These are phyloP conservation scores for Aphelenchoides bicaudatus DNA, from an alignment of 2,888 invertebrate species.

Conservation along the genomic window DNA sequence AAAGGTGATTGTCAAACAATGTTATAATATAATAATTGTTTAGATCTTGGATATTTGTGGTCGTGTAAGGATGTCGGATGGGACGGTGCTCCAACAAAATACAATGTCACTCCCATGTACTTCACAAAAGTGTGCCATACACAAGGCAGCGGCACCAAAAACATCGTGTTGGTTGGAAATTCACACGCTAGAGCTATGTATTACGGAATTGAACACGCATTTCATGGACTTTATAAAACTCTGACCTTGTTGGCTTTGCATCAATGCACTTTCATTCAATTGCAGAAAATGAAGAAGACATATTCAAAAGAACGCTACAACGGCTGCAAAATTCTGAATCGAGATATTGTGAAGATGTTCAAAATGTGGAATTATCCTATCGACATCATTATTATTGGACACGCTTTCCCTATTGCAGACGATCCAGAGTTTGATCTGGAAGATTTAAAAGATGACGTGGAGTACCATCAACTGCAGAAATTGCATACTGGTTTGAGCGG, in stretches of 20 bases:
- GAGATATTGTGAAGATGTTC: background rate
- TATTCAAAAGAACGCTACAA: too few relatives aligned
- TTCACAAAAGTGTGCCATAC: too few relatives aligned
- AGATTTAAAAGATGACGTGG: background rate
- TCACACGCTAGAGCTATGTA: slow-evolving; percentile 4
- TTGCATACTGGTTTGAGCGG: background rate
- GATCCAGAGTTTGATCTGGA: background rate
- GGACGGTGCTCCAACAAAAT: too few relatives aligned
- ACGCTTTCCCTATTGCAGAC: background rate
- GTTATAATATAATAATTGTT: too few relatives aligned
- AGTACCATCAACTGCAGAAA: background rate
- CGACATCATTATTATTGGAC: slow-evolving; percentile 3
- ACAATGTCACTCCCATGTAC: too few relatives aligned
- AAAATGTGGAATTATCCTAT: background rate
- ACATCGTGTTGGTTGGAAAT: slow-evolving; percentile 10
- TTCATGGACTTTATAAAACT: background rate
- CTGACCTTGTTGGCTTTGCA: background rate
- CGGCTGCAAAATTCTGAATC: background rate
- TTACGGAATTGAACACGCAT: background rate
- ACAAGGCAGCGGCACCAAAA: too few relatives aligned
- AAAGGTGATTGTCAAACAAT: too few relatives aligned
- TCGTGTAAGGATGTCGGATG: too few relatives aligned
- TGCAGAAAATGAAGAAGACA: background rate
- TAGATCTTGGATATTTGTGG: too few relatives aligned
- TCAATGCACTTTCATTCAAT: background rate